Percentiles rank a stretch among this genome's conserved stretches.
Evolutionary conservation across 2,888 invertebrate species (phyloP).

Genomic region (Chironomus riparius): DNA sequence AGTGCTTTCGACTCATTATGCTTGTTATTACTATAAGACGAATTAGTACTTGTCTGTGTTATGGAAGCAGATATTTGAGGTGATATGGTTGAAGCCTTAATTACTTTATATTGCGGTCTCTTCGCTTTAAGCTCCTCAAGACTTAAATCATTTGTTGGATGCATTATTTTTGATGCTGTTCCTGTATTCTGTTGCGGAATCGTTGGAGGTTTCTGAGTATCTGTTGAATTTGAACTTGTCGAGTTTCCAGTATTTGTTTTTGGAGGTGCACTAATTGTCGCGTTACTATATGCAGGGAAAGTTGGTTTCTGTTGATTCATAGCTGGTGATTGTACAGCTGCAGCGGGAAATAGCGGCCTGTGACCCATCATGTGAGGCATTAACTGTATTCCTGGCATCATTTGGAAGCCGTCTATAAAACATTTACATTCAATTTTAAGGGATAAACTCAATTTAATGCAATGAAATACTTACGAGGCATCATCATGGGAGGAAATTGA

Average conservation of each 20-base stretch:
- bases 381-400: constrained; percentile 35
- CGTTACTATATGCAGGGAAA: constrained; percentile 66
- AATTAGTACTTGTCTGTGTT: constrained; percentile 28
- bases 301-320: constrained; percentile 59
- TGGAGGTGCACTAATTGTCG: constrained; percentile 69
- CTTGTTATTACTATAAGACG: constrained; percentile 44
- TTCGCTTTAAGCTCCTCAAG: constrained; percentile 74
- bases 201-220: constrained; percentile 33
- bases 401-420: constrained; percentile 49
- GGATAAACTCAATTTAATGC: too few relatives aligned
- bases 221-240: constrained; percentile 44
- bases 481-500: constrained; percentile 18
- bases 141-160: constrained; percentile 89
- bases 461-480: background rate
- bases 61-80: constrained; percentile 24
- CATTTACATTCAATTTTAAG: background rate
- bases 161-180: constrained; percentile 81
- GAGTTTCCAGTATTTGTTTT: constrained; percentile 42
- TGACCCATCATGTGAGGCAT: constrained; percentile 50
- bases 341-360: constrained; percentile 76
- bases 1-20: constrained; percentile 32
- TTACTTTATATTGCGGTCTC: constrained; percentile 53
- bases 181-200: constrained; percentile 62
- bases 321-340: constrained; percentile 52
- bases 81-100: constrained; percentile 28